Conservation (phyloP, 2,888 invertebrate species). For the Salpingus planirostris region DNA sequence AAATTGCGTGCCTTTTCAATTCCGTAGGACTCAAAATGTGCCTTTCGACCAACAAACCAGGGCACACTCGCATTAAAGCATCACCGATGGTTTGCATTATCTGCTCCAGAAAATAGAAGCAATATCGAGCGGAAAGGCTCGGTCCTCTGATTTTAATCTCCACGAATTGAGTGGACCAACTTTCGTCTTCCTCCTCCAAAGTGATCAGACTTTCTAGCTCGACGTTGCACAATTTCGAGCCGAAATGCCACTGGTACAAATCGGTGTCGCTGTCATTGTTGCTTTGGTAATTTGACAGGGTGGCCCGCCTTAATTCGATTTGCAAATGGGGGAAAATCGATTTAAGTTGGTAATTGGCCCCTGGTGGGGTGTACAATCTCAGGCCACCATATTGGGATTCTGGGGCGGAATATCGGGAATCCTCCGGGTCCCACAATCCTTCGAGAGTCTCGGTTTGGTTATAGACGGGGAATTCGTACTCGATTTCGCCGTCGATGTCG, state of each 20-base stretch:
- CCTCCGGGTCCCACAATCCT: conserved; percentile 57
- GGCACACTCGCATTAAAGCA: conserved; percentile 55
- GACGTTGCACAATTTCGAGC: conserved; percentile 60
- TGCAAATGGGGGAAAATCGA: conserved; percentile 62
- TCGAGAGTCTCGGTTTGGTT: conserved; percentile 56
- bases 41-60: conserved; percentile 56
- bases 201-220: conserved; percentile 60
- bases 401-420: conserved; percentile 42
- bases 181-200: conserved; percentile 45
- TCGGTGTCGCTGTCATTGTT: conserved; percentile 51
- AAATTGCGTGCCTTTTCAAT: conserved; percentile 40
- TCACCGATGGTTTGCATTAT: conserved; percentile 54
- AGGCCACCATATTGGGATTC: conserved; percentile 56
- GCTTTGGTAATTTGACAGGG: conserved; percentile 30
- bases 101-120: conserved; percentile 63
- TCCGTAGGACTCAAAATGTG: conserved; percentile 56
- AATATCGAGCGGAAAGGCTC: conserved; percentile 45
- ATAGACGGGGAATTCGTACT: conserved; percentile 69
- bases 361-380: conserved; percentile 48
- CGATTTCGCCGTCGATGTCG: conserved; percentile 60
- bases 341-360: conserved; percentile 51
- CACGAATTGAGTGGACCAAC: conserved; percentile 43
- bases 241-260: conserved; percentile 63
- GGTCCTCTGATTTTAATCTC: conserved; percentile 62
- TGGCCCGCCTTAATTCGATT: conserved; percentile 37